These are phyloP conservation scores for Abscondita cerata DNA, from an alignment of 2,888 invertebrate species.

Conservation along the genomic window DNA sequence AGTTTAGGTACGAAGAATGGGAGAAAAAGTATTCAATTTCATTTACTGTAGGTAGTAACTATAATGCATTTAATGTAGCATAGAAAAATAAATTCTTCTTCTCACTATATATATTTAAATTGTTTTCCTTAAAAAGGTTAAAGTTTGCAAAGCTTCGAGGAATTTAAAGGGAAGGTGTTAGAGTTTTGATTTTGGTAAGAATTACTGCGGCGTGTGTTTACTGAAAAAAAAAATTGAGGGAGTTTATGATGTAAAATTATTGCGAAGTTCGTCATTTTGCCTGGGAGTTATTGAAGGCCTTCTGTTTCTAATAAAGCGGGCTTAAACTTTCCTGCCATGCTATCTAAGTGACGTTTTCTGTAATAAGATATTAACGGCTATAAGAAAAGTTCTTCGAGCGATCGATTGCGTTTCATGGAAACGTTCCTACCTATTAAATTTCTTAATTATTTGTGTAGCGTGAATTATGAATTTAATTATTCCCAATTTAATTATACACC, in stretches of 20 bases:
- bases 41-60: too few relatives aligned
- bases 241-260: constrained; percentile 21
- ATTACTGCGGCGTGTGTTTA: neutral
- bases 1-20: too few relatives aligned
- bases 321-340: constrained; percentile 12
- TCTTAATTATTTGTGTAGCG: constrained; percentile 16
- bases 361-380: constrained; percentile 23
- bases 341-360: constrained; percentile 14
- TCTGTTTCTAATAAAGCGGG: constrained; percentile 25
- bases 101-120: too few relatives aligned
- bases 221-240: neutral
- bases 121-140: too few relatives aligned
- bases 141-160: too few relatives aligned
- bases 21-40: too few relatives aligned
- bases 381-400: constrained; percentile 10
- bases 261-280: constrained; percentile 15
- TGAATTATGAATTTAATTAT: constrained; percentile 20
- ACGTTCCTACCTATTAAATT: constrained; percentile 17
- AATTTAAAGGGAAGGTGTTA: too few relatives aligned
- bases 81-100: too few relatives aligned
- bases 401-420: constrained; percentile 16
- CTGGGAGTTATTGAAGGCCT: constrained; percentile 19
- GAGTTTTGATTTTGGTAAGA: neutral
- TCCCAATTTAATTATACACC: neutral
- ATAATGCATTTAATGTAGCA: too few relatives aligned